Evolutionary conservation across 2,113 vertebrate genomes (phyloP).

Genomic region (Eublepharis macularius): DNA sequence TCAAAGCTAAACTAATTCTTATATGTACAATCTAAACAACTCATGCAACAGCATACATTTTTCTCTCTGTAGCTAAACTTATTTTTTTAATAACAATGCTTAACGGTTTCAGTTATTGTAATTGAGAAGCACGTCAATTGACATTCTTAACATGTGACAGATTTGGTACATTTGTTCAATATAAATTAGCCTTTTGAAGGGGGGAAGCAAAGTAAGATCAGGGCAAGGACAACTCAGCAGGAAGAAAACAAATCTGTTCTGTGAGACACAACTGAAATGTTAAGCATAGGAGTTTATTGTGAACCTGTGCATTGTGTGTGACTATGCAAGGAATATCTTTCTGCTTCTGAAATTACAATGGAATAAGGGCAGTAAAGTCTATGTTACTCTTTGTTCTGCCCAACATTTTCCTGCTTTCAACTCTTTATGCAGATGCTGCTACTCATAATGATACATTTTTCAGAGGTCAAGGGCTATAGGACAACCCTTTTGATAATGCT

Average conservation of each 20-base stretch:
- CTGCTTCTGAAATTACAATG: neutral
- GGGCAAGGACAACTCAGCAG: no score
- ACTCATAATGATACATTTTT: slow-evolving; percentile 3
- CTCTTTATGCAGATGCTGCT: neutral
- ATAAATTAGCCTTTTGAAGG: neutral
- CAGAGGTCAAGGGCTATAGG: neutral
- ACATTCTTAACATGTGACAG: no score
- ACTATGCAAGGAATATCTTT: neutral
- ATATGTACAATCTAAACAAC: no score
- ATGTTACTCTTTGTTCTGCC: neutral
- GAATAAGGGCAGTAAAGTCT: neutral
- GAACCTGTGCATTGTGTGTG: neutral
- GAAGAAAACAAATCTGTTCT: neutral
- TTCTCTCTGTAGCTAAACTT: no score
- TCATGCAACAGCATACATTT: no score
- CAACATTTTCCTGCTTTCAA: neutral
- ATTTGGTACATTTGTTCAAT: no score
- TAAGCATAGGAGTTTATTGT: neutral
- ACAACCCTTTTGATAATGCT: slow-evolving; percentile 5
- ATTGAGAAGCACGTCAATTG: no score
- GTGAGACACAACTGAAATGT: neutral
- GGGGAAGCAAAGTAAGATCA: neutral
- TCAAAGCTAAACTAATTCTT: no score
- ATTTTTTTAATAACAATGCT: no score
- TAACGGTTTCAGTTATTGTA: no score